phyloP scores from a whole-genome alignment of 2,888 invertebrate genomes.

The Leucophenga montana region DNA sequence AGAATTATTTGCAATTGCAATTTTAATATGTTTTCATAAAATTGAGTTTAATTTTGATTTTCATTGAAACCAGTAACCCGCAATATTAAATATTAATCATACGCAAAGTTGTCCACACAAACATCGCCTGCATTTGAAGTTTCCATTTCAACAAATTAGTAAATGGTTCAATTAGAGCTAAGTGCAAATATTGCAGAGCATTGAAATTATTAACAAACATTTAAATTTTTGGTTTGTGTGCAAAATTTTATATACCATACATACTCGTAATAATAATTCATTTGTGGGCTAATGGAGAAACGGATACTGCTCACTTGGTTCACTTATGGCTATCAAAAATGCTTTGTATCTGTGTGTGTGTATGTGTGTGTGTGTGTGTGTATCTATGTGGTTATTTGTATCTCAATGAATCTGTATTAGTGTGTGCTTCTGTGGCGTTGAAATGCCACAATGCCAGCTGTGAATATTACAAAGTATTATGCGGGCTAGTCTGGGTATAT shows the following conservation, averaged over 20 bases:
- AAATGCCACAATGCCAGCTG: constrained; percentile 23
- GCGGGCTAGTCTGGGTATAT: background rate
- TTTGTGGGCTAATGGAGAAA: background rate
- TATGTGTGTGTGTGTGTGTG: no score
- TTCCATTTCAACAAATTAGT: constrained; percentile 52
- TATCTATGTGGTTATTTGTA: background rate
- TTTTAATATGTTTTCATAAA: background rate
- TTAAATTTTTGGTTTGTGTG: background rate
- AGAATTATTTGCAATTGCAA: background rate
- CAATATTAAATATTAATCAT: constrained; percentile 60
- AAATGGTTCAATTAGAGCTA: constrained; percentile 57
- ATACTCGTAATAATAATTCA: background rate
- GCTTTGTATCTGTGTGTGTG: background rate
- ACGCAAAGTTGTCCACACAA: constrained; percentile 43
- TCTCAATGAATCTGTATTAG: background rate
- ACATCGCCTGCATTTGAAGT: constrained; percentile 7
- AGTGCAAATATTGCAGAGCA: constrained; percentile 42
- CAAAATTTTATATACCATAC: background rate
- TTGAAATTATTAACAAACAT: constrained; percentile 20
- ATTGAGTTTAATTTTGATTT: background rate
- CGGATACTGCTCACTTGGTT: background rate
- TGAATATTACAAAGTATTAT: constrained; percentile 20
- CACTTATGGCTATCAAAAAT: background rate
- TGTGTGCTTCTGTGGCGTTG: background rate
- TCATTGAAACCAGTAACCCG: background rate